Conservation (phyloP, 1,140 invertebrate species). For the Acromyrmex charruanus region DNA sequence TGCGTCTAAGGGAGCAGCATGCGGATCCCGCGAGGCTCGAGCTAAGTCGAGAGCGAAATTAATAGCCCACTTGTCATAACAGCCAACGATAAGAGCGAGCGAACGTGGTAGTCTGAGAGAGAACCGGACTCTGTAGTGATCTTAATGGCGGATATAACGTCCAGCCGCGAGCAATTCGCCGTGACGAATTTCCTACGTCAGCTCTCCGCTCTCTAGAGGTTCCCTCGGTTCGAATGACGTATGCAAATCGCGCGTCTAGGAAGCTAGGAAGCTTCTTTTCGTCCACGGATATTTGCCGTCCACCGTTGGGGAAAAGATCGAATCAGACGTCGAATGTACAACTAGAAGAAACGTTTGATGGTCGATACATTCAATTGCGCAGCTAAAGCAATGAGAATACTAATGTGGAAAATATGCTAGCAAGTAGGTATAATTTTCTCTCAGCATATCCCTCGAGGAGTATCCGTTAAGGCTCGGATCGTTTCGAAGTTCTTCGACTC, state of each 20-base stretch:
- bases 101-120: conserved; percentile 48
- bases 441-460: too few species aligned
- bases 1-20: conserved; percentile 49
- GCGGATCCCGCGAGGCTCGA: conserved; percentile 31
- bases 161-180: conserved; percentile 74
- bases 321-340: neutral
- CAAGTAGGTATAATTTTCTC: conserved; percentile 2
- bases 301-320: neutral
- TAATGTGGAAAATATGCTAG: neutral
- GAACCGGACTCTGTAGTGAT: conserved; percentile 66
- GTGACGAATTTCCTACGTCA: conserved; percentile 77
- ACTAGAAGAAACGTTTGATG: neutral
- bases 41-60: conserved; percentile 74
- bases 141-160: conserved; percentile 67
- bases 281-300: neutral
- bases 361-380: neutral
- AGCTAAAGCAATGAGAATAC: neutral
- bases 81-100: conserved; percentile 69
- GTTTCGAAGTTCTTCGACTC: neutral
- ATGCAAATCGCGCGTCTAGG: conserved; percentile 73
- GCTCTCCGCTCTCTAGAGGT: conserved; percentile 63
- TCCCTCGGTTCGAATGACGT: conserved; percentile 70
- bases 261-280: conserved; percentile 32
- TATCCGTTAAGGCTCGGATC: neutral
- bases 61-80: conserved; percentile 77